Conservation (phyloP, 2,888 invertebrate genomes). For the Tenthredo scrophulariae region DNA sequence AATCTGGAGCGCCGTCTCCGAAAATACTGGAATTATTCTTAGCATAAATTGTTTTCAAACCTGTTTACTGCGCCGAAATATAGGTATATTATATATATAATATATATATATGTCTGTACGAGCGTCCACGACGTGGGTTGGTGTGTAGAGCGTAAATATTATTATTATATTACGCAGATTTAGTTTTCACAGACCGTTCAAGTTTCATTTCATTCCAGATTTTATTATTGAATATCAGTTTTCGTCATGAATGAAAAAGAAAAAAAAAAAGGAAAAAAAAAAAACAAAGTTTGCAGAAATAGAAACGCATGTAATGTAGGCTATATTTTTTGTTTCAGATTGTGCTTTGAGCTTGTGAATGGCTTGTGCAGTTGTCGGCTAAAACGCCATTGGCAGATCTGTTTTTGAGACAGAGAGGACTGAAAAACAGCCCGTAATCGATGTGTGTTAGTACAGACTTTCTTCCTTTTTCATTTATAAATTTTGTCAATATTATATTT, state of each 20-base stretch:
- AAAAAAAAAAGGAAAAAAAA: too few relatives aligned
- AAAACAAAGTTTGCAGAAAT: not conserved
- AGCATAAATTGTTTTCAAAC: slow-evolving; percentile 26
- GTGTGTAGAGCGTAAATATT: not conserved
- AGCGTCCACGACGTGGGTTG: not conserved
- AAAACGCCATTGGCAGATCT: slow-evolving; percentile 55
- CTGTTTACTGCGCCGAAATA: slow-evolving; percentile 28
- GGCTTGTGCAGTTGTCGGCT: slow-evolving; percentile 61
- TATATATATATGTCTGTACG: not conserved
- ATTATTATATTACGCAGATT: not conserved
- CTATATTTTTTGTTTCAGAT: slow-evolving; percentile 57
- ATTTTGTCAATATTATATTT: not conserved
- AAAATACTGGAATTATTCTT: slow-evolving; percentile 29
- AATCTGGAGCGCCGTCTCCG: not conserved
- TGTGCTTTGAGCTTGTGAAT: slow-evolving; percentile 60
- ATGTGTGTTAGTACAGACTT: slow-evolving; percentile 71
- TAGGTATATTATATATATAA: not conserved
- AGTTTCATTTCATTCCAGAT: not conserved
- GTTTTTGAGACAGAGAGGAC: slow-evolving; percentile 56
- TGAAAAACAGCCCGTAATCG: slow-evolving; percentile 69
- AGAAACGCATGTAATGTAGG: slow-evolving; percentile 33
- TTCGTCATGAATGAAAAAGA: not conserved
- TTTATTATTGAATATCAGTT: not conserved
- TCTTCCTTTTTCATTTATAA: not conserved
- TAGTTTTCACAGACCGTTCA: not conserved